These are phyloP conservation scores for Megastigmus dorsalis DNA, from an alignment of 2,888 invertebrate genomes.

Conservation along the genomic window DNA sequence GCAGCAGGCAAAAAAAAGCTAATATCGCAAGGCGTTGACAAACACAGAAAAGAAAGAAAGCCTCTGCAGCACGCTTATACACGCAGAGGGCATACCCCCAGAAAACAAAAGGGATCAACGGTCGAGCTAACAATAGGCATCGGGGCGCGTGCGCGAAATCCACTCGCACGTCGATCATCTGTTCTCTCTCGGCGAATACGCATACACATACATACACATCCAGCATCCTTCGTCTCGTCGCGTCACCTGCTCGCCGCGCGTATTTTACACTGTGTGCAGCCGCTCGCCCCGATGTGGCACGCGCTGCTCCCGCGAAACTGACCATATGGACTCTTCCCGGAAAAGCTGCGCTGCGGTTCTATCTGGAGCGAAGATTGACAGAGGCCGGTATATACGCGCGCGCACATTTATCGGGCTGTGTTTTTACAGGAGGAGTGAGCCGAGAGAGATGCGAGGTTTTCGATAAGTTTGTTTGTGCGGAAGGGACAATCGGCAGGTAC, in stretches of 20 bases:
- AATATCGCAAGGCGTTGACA: constrained; percentile 17
- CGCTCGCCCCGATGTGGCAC: constrained; percentile 26
- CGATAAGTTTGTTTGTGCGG: constrained; percentile 10
- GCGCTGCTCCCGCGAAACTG: constrained; percentile 16
- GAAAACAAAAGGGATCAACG: constrained; percentile 44
- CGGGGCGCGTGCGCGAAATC: constrained; percentile 58
- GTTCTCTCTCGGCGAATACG: constrained; percentile 42
- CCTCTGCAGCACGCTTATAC: background rate
- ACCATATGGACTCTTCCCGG: constrained; percentile 38
- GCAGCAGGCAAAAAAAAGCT: background rate
- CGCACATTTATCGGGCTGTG: no score
- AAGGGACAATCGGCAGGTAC: constrained; percentile 17
- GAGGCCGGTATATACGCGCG: no score
- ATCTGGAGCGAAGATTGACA: no score
- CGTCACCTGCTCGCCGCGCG: constrained; percentile 17
- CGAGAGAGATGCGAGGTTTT: constrained; percentile 14
- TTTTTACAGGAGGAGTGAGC: no score
- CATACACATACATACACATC: no score
- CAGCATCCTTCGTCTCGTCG: constrained; percentile 23
- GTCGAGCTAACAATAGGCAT: constrained; percentile 20
- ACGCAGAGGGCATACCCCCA: no score
- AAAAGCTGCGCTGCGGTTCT: background rate
- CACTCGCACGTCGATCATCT: constrained; percentile 39
- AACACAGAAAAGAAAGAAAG: constrained; percentile 5
- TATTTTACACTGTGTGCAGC: no score